These are phyloP conservation scores for Xestia c-nigrum DNA, from an alignment of 2,888 invertebrate genomes.

Conservation along the genomic window DNA sequence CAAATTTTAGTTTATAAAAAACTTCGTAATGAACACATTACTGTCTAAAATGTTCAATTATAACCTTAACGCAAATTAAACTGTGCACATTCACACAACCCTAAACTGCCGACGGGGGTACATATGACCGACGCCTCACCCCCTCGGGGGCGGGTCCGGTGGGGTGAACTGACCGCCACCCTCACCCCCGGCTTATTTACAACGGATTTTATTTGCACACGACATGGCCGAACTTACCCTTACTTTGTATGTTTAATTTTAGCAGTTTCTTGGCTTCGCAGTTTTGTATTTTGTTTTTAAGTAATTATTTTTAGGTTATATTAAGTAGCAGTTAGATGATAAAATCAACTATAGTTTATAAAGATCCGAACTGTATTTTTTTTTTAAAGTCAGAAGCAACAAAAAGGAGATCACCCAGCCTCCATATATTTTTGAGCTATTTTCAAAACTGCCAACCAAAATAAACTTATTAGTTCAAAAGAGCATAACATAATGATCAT, in stretches of 20 bases:
- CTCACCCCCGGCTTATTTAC: conserved; percentile 80
- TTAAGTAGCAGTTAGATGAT: background rate
- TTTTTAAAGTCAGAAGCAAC: background rate
- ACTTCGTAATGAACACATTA: background rate
- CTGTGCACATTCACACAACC: conserved; percentile 51
- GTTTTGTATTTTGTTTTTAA: background rate
- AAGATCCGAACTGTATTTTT: background rate
- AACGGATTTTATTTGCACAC: conserved; percentile 84
- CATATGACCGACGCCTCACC: conserved; percentile 61
- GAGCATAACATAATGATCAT: no score
- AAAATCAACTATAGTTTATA: background rate
- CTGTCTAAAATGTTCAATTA: background rate
- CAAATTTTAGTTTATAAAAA: background rate
- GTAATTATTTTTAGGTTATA: background rate
- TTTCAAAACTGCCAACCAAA: no score
- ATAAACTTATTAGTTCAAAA: no score
- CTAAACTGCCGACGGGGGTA: conserved; percentile 57
- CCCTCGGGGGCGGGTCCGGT: conserved; percentile 75
- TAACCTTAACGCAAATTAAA: conserved; percentile 34
- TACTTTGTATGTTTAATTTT: conserved; percentile 44
- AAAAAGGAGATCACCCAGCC: no score
- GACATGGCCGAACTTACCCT: conserved; percentile 76
- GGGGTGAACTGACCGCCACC: conserved; percentile 86
- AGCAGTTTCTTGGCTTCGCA: conserved; percentile 6
- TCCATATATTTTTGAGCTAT: no score